Evolutionary conservation across 1,140 invertebrate species (phyloP).

Genomic region (Brachystomella parvula): DNA sequence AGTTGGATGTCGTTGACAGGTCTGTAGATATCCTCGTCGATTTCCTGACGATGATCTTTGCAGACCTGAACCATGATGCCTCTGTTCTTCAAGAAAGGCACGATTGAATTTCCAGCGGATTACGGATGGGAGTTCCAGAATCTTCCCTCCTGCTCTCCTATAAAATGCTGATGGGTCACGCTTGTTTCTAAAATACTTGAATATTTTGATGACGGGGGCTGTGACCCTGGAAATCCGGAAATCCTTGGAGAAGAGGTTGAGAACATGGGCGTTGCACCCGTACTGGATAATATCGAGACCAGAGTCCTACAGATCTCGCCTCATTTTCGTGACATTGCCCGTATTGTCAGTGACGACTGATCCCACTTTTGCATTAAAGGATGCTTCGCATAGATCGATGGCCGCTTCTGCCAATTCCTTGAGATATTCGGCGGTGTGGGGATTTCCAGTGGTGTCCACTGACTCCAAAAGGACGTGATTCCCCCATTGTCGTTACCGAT

Average conservation of each 20-base stretch:
- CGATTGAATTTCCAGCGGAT: not conserved
- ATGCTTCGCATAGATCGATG: not conserved
- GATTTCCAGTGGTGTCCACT: slow-evolving; percentile 7
- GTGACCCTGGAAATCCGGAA: not conserved
- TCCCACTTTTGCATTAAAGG: not conserved
- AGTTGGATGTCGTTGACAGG: not conserved
- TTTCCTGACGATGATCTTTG: not conserved
- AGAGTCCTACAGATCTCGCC: not conserved
- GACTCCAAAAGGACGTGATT: not conserved
- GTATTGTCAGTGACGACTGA: not conserved
- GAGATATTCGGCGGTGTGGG: not conserved
- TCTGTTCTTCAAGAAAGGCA: not conserved
- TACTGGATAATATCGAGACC: not conserved
- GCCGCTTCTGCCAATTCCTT: not conserved
- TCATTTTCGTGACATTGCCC: not conserved
- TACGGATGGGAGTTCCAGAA: not conserved
- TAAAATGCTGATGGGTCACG: not conserved
- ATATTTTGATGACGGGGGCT: not conserved
- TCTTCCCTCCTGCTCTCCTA: not conserved
- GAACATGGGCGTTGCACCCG: not conserved
- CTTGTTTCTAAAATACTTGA: slow-evolving; percentile 8
- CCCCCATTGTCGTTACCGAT: too few species aligned
- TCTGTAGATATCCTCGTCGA: not conserved
- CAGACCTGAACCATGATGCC: slow-evolving; percentile 4
- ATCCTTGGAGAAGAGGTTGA: not conserved